These are phyloP conservation scores for Mimachlamys varia DNA, from an alignment of 2,888 invertebrate species.

Conservation along the genomic window DNA sequence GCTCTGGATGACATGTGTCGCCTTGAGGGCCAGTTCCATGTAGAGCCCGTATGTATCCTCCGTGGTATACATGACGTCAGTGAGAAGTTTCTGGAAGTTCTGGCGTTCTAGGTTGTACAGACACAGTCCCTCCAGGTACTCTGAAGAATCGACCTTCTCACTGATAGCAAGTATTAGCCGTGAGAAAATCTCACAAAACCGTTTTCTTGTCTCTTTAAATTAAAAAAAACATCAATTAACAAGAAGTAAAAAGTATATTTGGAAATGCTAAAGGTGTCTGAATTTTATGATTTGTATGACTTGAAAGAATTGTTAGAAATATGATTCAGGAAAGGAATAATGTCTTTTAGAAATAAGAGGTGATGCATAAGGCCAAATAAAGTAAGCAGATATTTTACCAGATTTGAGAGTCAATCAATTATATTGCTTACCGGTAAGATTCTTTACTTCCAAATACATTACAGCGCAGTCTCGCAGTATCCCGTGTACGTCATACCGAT, in stretches of 20 bases:
- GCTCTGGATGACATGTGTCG: not conserved
- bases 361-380: no score
- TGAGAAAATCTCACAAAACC: conserved; percentile 52
- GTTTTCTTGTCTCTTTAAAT: conserved; percentile 45
- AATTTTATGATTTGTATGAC: no score
- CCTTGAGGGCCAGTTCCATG: conserved; percentile 47
- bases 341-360: no score
- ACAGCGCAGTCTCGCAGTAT: not conserved
- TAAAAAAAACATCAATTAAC: not conserved
- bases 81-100: conserved; percentile 52
- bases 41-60: conserved; percentile 52
- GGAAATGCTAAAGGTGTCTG: no score
- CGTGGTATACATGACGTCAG: conserved; percentile 48
- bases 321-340: no score
- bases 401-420: no score
- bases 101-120: conserved; percentile 48
- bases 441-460: not conserved
- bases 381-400: no score
- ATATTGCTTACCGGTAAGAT: not conserved
- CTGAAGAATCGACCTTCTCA: conserved; percentile 37
- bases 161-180: conserved; percentile 43
- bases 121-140: conserved; percentile 46
- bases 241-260: no score
- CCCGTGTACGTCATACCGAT: not conserved
- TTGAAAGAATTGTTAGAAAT: no score